Conservation (phyloP, 2,113 vertebrate genomes). For the Pipra filicauda region DNA sequence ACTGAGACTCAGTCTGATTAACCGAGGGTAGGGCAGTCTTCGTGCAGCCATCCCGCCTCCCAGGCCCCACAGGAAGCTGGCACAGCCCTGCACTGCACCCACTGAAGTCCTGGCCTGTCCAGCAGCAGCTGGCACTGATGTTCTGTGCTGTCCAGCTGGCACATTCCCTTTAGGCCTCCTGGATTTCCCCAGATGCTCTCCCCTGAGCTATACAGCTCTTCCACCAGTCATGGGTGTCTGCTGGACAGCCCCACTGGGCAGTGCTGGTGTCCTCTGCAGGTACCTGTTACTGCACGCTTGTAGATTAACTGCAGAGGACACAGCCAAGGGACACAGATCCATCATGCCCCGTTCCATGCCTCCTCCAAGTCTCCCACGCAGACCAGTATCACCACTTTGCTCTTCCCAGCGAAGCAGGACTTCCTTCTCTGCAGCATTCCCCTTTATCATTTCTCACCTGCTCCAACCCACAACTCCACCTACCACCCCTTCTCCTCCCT, state of each 20-base stretch:
- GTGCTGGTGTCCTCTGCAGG: neutral
- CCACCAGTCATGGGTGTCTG: neutral
- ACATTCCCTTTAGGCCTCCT: neutral
- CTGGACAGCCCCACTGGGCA: neutral
- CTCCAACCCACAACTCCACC: neutral
- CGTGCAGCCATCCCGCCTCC: accelerated
- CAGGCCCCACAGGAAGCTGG: neutral
- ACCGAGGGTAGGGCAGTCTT: accelerated
- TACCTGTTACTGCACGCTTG: neutral
- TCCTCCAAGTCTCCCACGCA: neutral
- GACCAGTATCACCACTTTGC: no score
- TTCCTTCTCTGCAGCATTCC: neutral
- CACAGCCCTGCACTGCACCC: accelerated
- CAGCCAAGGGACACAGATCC: neutral
- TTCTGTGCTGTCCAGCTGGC: neutral
- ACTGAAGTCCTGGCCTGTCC: neutral
- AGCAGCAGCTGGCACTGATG: accelerated
- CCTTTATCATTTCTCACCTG: neutral
- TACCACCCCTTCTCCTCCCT: neutral
- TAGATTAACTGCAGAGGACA: no score
- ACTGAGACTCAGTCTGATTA: neutral
- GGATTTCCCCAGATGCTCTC: neutral
- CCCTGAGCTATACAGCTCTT: neutral
- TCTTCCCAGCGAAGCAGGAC: neutral
- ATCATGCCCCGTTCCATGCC: accelerated